Evolutionary conservation across 1,140 invertebrate genomes (phyloP), one percentile per base, ranked within the genome.

Genomic region (Atta texana): DNA sequence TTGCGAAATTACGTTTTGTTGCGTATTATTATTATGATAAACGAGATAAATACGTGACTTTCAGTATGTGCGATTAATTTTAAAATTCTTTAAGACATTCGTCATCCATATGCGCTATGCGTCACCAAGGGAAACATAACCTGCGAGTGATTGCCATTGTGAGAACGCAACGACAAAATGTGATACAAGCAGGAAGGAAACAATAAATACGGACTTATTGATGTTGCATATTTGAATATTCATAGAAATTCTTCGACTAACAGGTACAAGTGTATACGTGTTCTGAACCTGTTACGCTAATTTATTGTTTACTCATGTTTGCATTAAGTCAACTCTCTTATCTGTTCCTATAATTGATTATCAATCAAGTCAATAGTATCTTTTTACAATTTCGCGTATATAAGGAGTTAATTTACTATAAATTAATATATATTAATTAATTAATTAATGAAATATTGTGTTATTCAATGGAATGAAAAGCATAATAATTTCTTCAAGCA

Each of bases 51-150:
- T 10, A 34, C 21, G 24, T 4, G 14, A 59, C 24, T 61, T 14
- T 28, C 2, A 10, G 10, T 77, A n/a, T 16, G 34, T 7, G 18
- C 5, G 16, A 18, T 39, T 16, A 16, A 4, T 16, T 80, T 6
- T 21, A 81, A 16, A 55, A 51, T 61, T 75, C 44, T 3, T 4
- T 14, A 21, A 12, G n/a, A 76, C 44, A 75, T 59, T 61, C 44
- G 39, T 69, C n/a, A 51, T 69, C 16, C 18, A 10, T 6, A 34
- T 81, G 51, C 66, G 53, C 16, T 44, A 59, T 88, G 57, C 59
- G 68, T 89, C 76, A 81, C 61, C 63, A 82, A 63, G 8, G 34
- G 53, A 77, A 72, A 90, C 51, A 7, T 89, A 89, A 89, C 88
- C 88, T 59, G n/a, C 7, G 61, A 86, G 14, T 68, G 49, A 31